phyloP scores from a whole-genome alignment of 2,888 invertebrate genomes.

The Cryptocheilus praepositus region DNA sequence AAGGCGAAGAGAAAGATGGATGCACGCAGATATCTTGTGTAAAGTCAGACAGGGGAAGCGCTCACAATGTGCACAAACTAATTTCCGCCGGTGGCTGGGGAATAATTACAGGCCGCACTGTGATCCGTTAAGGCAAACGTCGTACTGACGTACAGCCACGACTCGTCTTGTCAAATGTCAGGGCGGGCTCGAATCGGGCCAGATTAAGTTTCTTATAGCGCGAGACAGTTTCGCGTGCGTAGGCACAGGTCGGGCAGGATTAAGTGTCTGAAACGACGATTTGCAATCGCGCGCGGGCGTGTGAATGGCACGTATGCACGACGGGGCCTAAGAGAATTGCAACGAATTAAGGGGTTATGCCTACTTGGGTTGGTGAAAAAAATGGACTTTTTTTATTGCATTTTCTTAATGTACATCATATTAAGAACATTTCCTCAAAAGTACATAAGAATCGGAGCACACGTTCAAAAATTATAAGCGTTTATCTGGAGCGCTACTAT shows the following conservation, averaged over 20 bases:
- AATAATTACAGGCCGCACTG: slow-evolving; percentile 40
- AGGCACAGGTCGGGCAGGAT: slow-evolving; percentile 40
- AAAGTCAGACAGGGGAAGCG: not conserved
- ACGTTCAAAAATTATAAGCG: no score
- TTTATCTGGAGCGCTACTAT: no score
- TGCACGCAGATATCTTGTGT: not conserved
- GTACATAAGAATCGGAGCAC: no score
- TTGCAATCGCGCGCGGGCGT: slow-evolving; percentile 22
- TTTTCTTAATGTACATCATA: no score
- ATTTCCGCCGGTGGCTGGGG: slow-evolving; percentile 22
- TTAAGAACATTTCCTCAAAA: no score
- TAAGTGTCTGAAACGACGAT: slow-evolving; percentile 38
- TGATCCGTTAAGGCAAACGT: slow-evolving; percentile 1
- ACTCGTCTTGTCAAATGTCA: slow-evolving; percentile 40
- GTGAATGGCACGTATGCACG: no score
- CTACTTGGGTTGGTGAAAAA: no score
- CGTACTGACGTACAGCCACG: slow-evolving; percentile 15
- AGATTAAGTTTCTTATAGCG: slow-evolving; percentile 43
- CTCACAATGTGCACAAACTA: slow-evolving; percentile 27
- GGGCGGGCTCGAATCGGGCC: slow-evolving; percentile 39
- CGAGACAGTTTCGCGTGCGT: slow-evolving; percentile 47
- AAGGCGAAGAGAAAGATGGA: slow-evolving; percentile 2
- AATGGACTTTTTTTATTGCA: no score
- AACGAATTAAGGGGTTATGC: no score
- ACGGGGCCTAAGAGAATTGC: no score